Percentiles rank a stretch among this genome's conserved stretches.
Evolutionary conservation across 1,140 invertebrate species (phyloP).

Genomic region (Plectus sambesii): DNA sequence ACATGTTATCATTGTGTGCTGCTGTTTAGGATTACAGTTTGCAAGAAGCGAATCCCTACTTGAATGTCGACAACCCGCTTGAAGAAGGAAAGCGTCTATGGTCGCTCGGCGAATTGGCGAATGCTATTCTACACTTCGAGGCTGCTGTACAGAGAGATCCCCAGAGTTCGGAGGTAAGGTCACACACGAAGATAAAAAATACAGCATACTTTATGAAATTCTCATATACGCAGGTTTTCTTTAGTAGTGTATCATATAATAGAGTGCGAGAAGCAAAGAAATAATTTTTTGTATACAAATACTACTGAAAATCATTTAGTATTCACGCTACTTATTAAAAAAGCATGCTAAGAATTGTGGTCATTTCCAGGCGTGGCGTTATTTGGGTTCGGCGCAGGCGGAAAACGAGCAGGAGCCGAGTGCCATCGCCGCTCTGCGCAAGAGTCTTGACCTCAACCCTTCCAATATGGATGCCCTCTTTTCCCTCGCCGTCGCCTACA

Average conservation of each 20-base stretch:
- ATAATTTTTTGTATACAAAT: constrained; percentile 7
- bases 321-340: constrained; percentile 3
- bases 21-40: too few relatives aligned
- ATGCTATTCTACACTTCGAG: constrained; percentile 91
- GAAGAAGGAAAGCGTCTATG: constrained; percentile 71
- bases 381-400: constrained; percentile 67
- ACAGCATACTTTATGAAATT: too few relatives aligned
- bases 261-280: too few relatives aligned
- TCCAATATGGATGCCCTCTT: constrained; percentile 71
- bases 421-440: constrained; percentile 74
- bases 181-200: too few relatives aligned
- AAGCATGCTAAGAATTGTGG: constrained; percentile 10
- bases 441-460: constrained; percentile 68
- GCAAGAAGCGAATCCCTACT: too few relatives aligned
- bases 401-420: constrained; percentile 74
- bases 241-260: too few relatives aligned
- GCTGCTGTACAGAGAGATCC: constrained; percentile 76
- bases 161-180: constrained; percentile 62
- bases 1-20: too few relatives aligned
- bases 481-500: constrained; percentile 79
- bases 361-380: constrained; percentile 51
- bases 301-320: constrained; percentile 2
- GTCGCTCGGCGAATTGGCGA: constrained; percentile 73
- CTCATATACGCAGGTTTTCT: too few relatives aligned
- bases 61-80: too few relatives aligned